phyloP scores from a whole-genome alignment of 2,888 invertebrate genomes.

The Oconnorella tubifera region DNA sequence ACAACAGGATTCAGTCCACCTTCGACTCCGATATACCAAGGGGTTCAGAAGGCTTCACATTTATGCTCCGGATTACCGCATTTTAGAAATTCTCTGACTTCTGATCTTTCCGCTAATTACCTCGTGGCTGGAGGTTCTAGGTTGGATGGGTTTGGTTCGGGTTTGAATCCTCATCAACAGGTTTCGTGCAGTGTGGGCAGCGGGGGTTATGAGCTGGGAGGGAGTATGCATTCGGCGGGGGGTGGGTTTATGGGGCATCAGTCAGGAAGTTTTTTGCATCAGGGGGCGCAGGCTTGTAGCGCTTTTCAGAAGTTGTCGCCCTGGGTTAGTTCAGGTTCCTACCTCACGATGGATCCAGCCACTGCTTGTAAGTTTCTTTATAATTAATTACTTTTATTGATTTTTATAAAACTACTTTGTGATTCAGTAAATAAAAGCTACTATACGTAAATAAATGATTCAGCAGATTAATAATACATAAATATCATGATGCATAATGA shows the following conservation, averaged over 20 bases:
- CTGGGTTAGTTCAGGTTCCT: conserved; percentile 3
- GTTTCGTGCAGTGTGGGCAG: background rate
- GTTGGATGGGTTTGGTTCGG: background rate
- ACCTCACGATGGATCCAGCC: background rate
- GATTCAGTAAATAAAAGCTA: too few relatives aligned
- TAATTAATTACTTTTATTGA: too few relatives aligned
- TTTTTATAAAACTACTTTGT: too few relatives aligned
- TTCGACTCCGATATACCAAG: background rate
- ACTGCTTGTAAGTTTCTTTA: background rate
- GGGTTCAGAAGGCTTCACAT: background rate
- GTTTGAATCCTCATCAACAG: background rate
- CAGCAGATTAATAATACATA: too few relatives aligned
- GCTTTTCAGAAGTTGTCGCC: conserved; percentile 16
- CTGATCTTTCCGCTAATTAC: background rate
- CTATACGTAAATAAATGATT: too few relatives aligned
- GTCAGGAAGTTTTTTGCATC: background rate
- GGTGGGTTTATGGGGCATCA: background rate
- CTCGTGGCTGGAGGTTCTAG: background rate
- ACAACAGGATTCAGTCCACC: background rate
- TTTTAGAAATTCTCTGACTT: background rate
- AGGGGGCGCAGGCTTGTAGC: conserved; percentile 2
- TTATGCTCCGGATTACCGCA: background rate
- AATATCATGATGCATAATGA: too few relatives aligned
- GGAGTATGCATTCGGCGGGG: background rate
- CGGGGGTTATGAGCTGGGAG: background rate